Evolutionary conservation across 2,888 invertebrate genomes (phyloP).

Genomic region (Nomada fabriciana): DNA sequence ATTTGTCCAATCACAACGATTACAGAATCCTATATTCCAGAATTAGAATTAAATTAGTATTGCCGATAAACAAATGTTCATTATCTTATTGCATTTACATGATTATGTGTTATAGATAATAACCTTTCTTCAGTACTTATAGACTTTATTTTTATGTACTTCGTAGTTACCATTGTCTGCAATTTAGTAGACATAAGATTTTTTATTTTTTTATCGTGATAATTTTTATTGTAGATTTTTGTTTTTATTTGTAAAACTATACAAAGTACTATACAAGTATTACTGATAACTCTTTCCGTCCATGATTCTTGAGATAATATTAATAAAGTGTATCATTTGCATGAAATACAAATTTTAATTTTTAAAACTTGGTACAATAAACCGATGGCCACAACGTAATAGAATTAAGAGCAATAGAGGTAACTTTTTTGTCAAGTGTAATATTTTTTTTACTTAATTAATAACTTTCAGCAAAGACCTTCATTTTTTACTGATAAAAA

Average conservation of each 20-base stretch:
- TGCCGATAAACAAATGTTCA: conserved; percentile 31
- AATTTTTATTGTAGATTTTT: conserved; percentile 22
- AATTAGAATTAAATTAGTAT: conserved; percentile 79
- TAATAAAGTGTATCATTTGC: conserved; percentile 1
- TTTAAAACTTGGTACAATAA: not conserved
- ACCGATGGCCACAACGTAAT: not conserved
- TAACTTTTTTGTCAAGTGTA: not conserved
- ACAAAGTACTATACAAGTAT: conserved; percentile 32
- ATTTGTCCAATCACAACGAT: conserved; percentile 83
- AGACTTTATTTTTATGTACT: conserved; percentile 34
- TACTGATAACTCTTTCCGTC: conserved; percentile 47
- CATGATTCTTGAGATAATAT: conserved; percentile 40
- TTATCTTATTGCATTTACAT: conserved; percentile 38
- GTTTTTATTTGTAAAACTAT: conserved; percentile 31
- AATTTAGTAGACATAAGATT: conserved; percentile 23
- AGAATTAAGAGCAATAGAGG: not conserved
- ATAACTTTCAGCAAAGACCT: not conserved
- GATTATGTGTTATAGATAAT: conserved; percentile 41
- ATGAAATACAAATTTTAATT: conserved; percentile 23
- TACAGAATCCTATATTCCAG: conserved; percentile 81
- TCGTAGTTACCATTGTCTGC: conserved; percentile 55
- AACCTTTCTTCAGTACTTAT: conserved; percentile 29
- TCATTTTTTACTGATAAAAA: not conserved
- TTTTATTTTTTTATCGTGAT: conserved; percentile 26
- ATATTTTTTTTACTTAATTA: not conserved